Percentiles rank a stretch among this genome's conserved stretches.
Evolutionary conservation across 2,113 vertebrate species (phyloP).

Genomic region (Boleophthalmus pectinirostris): DNA sequence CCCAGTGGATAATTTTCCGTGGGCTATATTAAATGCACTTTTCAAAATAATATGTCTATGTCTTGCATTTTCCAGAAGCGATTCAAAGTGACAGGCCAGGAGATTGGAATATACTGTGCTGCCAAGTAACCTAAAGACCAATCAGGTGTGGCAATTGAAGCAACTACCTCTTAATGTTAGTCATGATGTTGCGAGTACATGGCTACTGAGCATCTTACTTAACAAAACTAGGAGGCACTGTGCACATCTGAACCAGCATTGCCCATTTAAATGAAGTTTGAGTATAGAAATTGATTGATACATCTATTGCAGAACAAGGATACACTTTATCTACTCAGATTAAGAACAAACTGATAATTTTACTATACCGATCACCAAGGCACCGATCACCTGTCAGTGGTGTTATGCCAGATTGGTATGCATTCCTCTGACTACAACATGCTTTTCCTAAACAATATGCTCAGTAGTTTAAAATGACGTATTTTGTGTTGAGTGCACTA

Average conservation of each 20-base stretch:
- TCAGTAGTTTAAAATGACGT: conserved; percentile 15
- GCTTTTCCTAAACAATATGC: conserved; percentile 52
- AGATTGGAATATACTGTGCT: conserved; percentile 50
- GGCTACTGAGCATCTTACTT: not conserved
- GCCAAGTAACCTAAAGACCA: conserved; percentile 40
- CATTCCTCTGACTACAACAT: conserved; percentile 44
- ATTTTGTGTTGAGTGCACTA: conserved; percentile 40
- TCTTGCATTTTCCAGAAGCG: conserved; percentile 60
- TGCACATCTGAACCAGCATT: not conserved
- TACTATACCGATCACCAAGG: not conserved
- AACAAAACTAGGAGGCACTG: not conserved
- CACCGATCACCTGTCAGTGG: not conserved
- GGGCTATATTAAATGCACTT: conserved; percentile 72
- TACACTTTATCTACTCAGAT: not conserved
- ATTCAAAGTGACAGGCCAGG: conserved; percentile 51
- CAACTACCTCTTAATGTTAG: not conserved
- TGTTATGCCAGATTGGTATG: not conserved
- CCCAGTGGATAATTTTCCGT: conserved; percentile 74
- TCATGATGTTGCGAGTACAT: not conserved
- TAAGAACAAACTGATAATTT: not conserved
- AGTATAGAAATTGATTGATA: not conserved
- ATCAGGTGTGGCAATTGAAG: not conserved
- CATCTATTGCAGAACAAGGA: not conserved
- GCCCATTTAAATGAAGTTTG: not conserved
- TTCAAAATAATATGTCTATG: conserved; percentile 67